A percentile compares a stretch with the other conserved stretches of the same genome.
phyloP scores from a whole-genome alignment of 2,797 vertebrate genomes.

The Dermochelys coriacea region DNA sequence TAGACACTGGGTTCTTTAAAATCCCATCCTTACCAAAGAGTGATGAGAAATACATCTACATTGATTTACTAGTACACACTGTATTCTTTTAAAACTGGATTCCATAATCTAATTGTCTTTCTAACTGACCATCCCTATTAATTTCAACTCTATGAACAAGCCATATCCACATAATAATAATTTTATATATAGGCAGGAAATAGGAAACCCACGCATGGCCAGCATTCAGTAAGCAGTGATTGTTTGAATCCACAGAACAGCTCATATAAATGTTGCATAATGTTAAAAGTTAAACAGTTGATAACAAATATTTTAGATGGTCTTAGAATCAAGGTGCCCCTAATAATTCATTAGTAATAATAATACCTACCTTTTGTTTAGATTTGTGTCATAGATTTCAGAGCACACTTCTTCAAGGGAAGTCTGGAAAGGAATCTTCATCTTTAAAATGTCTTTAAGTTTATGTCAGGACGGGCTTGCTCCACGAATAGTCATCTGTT shows the following conservation, averaged over 20 bases:
- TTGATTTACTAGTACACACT: neutral
- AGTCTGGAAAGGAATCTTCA: neutral
- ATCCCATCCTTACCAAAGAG: neutral
- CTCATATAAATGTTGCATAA: neutral
- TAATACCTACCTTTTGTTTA: neutral
- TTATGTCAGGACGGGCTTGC: neutral
- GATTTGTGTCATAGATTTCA: neutral
- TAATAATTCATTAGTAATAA: neutral
- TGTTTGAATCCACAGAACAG: neutral
- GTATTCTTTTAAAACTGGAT: fast-evolving
- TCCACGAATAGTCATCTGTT: neutral
- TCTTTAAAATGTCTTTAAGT: constrained; percentile 33
- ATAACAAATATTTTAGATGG: neutral
- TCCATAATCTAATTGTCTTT: fast-evolving
- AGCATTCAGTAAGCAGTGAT: neutral
- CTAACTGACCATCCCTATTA: neutral
- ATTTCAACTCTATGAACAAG: neutral
- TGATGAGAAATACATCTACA: fast-evolving
- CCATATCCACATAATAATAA: neutral
- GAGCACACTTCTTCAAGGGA: neutral
- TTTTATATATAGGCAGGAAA: neutral
- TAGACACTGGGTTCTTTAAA: no score
- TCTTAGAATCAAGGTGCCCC: neutral
- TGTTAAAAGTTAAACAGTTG: neutral
- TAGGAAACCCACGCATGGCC: neutral